A percentile compares a stretch with the other conserved stretches of the same genome.
These are phyloP conservation scores for Lordiphosa mommai DNA, from an alignment of 1,140 invertebrate species.

Conservation along the genomic window DNA sequence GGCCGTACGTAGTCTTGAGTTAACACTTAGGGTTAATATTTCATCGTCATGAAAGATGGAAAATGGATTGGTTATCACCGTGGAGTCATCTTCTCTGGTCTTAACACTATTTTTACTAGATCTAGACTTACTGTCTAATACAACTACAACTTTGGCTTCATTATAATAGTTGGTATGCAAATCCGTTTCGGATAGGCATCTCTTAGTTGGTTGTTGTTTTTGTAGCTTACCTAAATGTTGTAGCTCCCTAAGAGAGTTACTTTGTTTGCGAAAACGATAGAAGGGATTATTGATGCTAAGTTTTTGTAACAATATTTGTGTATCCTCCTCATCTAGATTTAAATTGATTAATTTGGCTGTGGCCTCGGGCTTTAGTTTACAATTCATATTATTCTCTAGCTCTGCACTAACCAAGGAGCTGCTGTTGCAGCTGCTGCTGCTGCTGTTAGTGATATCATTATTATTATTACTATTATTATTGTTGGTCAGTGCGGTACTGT, in stretches of 20 bases:
- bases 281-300: slow-evolving; percentile 77
- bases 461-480: slow-evolving; percentile 54
- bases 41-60: slow-evolving; percentile 78
- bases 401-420: slow-evolving; percentile 28
- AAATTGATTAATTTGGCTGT: slow-evolving; percentile 43
- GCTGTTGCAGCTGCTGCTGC: slow-evolving; percentile 9
- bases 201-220: background rate
- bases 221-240: slow-evolving; percentile 17
- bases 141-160: slow-evolving; percentile 79
- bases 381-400: slow-evolving; percentile 64
- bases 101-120: slow-evolving; percentile 45
- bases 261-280: slow-evolving; percentile 76
- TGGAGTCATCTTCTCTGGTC: slow-evolving; percentile 67
- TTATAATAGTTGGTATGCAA: slow-evolving; percentile 40
- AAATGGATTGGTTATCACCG: slow-evolving; percentile 76
- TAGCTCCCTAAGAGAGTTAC: slow-evolving; percentile 66
- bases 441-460: slow-evolving; percentile 19
- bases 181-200: slow-evolving; percentile 59
- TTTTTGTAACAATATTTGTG: slow-evolving; percentile 60
- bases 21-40: slow-evolving; percentile 58
- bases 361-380: slow-evolving; percentile 38
- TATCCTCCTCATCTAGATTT: slow-evolving; percentile 44
- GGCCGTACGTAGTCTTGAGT: slow-evolving; percentile 49
- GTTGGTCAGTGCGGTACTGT: slow-evolving; percentile 46
- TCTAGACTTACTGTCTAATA: slow-evolving; percentile 65